Evolutionary conservation across 1,140 invertebrate genomes (phyloP), one percentile per base, ranked within the genome.

Genomic region (Formica selysi): DNA sequence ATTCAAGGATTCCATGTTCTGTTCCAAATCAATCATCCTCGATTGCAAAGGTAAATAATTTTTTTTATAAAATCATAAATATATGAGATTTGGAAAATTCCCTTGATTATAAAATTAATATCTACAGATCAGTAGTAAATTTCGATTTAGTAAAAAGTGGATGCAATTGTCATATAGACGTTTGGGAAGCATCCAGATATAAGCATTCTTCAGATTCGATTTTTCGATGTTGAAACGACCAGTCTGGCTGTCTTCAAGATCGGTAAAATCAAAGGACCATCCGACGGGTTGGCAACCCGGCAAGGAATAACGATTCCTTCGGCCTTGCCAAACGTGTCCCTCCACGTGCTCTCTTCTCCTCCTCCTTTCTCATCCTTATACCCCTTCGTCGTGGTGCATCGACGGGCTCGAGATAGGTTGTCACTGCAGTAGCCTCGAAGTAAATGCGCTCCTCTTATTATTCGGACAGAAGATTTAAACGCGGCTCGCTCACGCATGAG

Each of bases 381-480:
- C 32, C 29, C 38, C 81, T 57, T 65, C 61, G 13, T 38, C 57
- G 73, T 48, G 73, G 68, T 84, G 81, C 84, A 85, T 84, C 85
- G 86, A 91, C 87, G 89, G 74, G 78, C 86, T 26, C 61, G 67
- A 85, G 91, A 92, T 91, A 91, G 92, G 86, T 93, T 93, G 92
- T 93, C 92, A 93, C 91, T 89, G 92, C 90, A 90, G 89, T 92
- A 91, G 86, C 87, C 89, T 91, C 88, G 92, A 93, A 93, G 92
- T 93, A 92, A 92, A 93, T 93, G 92, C 87, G 85, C 89, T 92
- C 86, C 91, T 92, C 92, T 93, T 93, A 92, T 93, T 93, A 92
- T 93, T 93, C 93, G 89, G 92, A 93, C 90, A 91, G 89, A 93
- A 93, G 92, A 93, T 93, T 93, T 93, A 93, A 93, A 90, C 91